A percentile compares a stretch with the other conserved stretches of the same genome.
Conservation (phyloP, 53 echinoderm and acorn worm species). For the Henricia sp. region DNA sequence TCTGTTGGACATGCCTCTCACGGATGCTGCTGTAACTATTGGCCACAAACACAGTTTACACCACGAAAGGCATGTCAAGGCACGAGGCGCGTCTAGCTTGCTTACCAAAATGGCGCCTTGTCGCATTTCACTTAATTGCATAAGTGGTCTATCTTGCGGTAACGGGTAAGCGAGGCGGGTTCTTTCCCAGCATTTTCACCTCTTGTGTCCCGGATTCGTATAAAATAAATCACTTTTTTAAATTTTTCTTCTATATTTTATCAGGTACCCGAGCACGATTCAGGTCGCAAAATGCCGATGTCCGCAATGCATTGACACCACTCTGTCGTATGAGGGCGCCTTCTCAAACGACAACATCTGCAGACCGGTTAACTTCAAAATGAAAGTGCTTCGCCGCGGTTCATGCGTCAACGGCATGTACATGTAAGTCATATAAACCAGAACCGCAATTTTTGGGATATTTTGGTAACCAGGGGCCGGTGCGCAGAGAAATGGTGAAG, state of each 20-base stretch:
- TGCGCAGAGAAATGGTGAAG: no score
- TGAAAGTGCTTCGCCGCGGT: constrained; percentile 29
- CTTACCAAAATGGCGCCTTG: no score
- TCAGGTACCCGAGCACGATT: constrained; percentile 40
- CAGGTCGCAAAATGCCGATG: constrained; percentile 41
- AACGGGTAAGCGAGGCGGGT: background rate
- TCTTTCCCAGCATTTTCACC: background rate
- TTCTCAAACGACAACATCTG: constrained; percentile 36
- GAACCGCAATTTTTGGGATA: background rate
- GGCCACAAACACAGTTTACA: no score
- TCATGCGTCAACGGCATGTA: constrained; percentile 35
- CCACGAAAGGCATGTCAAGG: no score
- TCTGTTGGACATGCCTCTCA: no score
- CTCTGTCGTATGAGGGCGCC: background rate
- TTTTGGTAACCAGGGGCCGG: no score
- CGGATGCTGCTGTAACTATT: no score
- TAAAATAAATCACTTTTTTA: background rate
- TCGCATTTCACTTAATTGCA: no score
- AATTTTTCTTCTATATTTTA: background rate
- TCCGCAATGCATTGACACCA: constrained; percentile 4
- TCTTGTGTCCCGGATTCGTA: no score
- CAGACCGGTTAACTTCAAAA: constrained; percentile 9
- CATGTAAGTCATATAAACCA: constrained; percentile 22
- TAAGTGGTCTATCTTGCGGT: no score
- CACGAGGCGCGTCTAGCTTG: no score